These are phyloP conservation scores for Pipistrellus nathusii DNA, from an alignment of 2,797 vertebrate genomes.

Conservation along the genomic window DNA sequence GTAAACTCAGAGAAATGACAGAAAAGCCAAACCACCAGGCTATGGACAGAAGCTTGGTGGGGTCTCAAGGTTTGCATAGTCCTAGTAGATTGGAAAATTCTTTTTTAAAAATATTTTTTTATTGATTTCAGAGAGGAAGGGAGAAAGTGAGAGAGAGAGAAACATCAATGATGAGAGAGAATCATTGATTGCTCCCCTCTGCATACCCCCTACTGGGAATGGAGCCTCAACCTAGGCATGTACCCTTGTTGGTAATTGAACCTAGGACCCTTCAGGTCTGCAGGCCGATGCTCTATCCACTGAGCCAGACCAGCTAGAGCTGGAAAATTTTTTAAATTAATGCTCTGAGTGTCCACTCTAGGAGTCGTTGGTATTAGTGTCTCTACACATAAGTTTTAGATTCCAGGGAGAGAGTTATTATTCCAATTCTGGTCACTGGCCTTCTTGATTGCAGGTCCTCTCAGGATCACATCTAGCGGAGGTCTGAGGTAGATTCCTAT, in stretches of 20 bases:
- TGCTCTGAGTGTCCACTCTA: not conserved
- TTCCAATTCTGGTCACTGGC: not conserved
- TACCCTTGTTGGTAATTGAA: too few species aligned
- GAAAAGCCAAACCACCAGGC: not conserved
- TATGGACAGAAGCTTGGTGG: not conserved
- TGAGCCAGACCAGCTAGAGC: too few species aligned
- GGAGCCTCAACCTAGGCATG: too few species aligned
- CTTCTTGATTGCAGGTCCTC: not conserved
- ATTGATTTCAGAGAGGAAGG: too few species aligned
- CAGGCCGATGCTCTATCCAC: too few species aligned
- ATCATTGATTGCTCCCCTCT: too few species aligned
- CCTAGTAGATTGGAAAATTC: not conserved
- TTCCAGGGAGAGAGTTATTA: not conserved
- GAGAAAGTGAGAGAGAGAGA: too few species aligned
- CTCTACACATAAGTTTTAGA: not conserved
- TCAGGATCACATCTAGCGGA: not conserved
- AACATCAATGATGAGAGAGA: too few species aligned
- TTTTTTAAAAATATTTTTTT: not conserved
- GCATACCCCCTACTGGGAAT: too few species aligned
- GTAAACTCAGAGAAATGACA: not conserved
- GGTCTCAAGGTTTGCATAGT: not conserved
- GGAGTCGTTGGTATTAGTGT: not conserved
- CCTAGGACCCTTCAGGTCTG: too few species aligned
- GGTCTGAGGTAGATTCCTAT: not conserved
- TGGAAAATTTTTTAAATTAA: not conserved